Evolutionary conservation across 64 coral and sea anemone genomes (phyloP), one percentile per base, ranked within the genome.

Genomic region (Actinia tenebrosa): DNA sequence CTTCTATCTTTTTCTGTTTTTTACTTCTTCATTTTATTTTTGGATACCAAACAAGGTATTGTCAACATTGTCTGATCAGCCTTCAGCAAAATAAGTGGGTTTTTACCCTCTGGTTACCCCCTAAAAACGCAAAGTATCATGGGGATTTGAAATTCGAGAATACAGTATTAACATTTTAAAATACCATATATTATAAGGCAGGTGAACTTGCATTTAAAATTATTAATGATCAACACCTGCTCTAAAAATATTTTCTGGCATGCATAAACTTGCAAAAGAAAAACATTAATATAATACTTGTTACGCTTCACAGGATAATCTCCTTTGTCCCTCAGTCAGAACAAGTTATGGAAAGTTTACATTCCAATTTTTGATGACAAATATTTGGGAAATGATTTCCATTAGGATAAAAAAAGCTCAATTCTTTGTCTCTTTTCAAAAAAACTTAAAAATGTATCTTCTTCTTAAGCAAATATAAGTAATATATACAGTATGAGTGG

Each of bases 201-300:
- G 78, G 44, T 56, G 62, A 37, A 30, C 75, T 78, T 78, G 84
- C 45, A 77, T 86, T 62, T 87, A 86, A 78, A 85, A 68, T 10
- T 60, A 87, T 87, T 27, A 72, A 16, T 81, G 84, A 91, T 80
- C 42, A 19, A 53, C 16, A 59, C 71, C 64, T 79, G 44, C 81
- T 17, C 89, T 84, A 50, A 61, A 59, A 20, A 68, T 87, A 45
- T 91, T 91, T 82, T 20, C 77, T 86, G 78, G 56, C 69, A 43
- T 92, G 19, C 83, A 84, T 84, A 69, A 88, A 58, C 83, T 83
- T 60, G 86, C 86, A 44, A 92, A 92, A n/a, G 37, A 72, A 16
- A n/a, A 45, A 10, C 91, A 92, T 92, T 47, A 68, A 64, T 86
- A 91, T 30, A 80, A 87, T 27, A 82, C 54, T 47, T 63, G 82